A percentile compares a stretch with the other conserved stretches of the same genome.
Evolutionary conservation across 2,797 vertebrate genomes (phyloP).

Genomic region (Hypotaenidia philippensis): DNA sequence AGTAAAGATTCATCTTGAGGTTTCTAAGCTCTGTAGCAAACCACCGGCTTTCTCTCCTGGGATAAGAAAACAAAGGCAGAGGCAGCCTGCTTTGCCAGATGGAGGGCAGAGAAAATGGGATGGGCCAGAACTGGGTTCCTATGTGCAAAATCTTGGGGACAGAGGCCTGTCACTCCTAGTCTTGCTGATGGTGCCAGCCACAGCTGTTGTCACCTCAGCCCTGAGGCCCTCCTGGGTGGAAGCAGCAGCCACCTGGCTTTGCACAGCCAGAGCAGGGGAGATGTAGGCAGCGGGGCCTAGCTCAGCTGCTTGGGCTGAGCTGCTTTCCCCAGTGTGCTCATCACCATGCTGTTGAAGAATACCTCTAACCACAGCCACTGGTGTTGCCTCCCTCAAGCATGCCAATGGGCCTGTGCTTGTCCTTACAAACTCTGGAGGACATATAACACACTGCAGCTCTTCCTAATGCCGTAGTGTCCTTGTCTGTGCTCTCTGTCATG

Average conservation of each 20-base stretch:
- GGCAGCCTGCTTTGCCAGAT: background rate
- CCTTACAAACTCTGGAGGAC: background rate
- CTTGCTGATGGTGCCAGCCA: background rate
- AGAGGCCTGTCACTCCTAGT: background rate
- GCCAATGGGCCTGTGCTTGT: rapidly evolving
- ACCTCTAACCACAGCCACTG: background rate
- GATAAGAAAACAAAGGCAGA: background rate
- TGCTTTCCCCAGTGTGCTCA: background rate
- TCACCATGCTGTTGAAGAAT: background rate
- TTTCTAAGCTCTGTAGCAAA: background rate
- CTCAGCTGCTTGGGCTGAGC: background rate
- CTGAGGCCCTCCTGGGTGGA: background rate
- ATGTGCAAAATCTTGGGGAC: background rate
- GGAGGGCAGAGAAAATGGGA: background rate
- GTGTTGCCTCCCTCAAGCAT: background rate
- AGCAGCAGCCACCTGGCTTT: background rate
- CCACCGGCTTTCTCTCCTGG: background rate
- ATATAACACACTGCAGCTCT: background rate
- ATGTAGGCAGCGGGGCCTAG: rapidly evolving
- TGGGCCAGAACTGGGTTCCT: background rate
- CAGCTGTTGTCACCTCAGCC: background rate
- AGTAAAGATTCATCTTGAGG: background rate
- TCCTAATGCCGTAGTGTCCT: background rate
- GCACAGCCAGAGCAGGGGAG: background rate
- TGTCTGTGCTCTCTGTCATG: background rate